Base-by-base conservation (phyloP, 2,888 invertebrate genomes). In the Euclidia mi region DNA sequence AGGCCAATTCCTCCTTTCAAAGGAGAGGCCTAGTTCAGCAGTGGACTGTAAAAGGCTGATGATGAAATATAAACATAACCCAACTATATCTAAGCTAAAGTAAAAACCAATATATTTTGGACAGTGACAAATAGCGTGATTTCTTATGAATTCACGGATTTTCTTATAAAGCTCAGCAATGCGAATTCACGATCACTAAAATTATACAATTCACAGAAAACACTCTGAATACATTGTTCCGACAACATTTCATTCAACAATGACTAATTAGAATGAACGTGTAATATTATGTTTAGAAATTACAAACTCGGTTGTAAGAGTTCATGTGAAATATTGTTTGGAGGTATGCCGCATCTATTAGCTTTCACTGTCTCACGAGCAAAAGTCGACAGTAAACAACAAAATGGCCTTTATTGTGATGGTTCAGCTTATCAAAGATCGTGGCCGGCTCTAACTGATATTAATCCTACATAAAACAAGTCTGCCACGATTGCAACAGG, bases 311-410 rank as follows among this genome's bases (percentile, higher is more conserved):
- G 65, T 78, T 76, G 76, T 78, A 73, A 73, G 77, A 78, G 42
- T 76, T 88, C 87, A 89, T 91, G 91, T 82, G 91, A 90, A 85
- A 71, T 82, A 82, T 81, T 76, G 69, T 76, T 80, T 67, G 74
- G 80, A 82, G 79, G 76, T 76, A 78, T 82, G 70, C 64, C 58
- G 69, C 66, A 79, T 79, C 66, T 81, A 76, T 70, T 68, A 65
- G 80, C 90, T 91, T 91, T 91, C 91, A 88, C 88, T 82, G 87
- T 89, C 90, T 70, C 89, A 88, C 88, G 87, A 76, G 62, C 63
- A 72, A 71, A 66, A 70, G 58, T 64, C 59, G 65, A 69, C 32
- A 42, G 46, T 37, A 40, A 53, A 61, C 46, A 66, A 63, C 61
- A 45, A 60, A 64, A 58, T 56, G 50, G 68, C 61, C 47, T 67